Evolutionary conservation across 2,888 invertebrate genomes (phyloP), one percentile per base, ranked within the genome.

Genomic region (Drosophila emarginata): DNA sequence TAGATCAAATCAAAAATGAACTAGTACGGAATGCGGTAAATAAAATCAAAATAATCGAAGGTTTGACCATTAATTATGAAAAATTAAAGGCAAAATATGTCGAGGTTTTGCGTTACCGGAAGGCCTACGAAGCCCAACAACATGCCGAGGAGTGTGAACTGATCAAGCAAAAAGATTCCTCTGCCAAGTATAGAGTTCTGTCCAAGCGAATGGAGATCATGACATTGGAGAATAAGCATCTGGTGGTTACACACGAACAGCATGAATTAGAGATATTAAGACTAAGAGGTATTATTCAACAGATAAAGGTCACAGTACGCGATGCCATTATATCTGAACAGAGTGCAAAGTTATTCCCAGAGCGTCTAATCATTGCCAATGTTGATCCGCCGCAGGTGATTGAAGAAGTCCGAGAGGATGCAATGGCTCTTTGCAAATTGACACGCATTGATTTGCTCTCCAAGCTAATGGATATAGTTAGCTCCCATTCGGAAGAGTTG

Each of bases 11-110:
- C 89, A 94, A 95, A 85, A 94, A 94, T 15, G 89, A 89, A 51
- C 67, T 92, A 37, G 89, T 92, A 4, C 88, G 88, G 51, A 90
- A 87, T 4, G 87, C 89, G 1, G 89, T 92, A 23, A 93, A 94
- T 14, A 96, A 96, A 88, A 91, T 93, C 9, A 93, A 94, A 82
- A 92, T 95, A 0, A 95, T 96, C 51, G 93, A 95, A 69, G 93
- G 93, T 61, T 86, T 96, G 2, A 94, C 94, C 0, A 85, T 89
- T 1, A 93, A 94, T 71, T 94, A 94, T 77, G 93, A 94, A 78
- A 91, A 90, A 1, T 91, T 94, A 9, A 93, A 93, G 68, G 89
- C 91, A 65, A 92, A 93, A 73, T 93, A 92, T 68, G 91, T 92
- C 0, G 89, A 90, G 60, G 66, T 86, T 84, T 63, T 93, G 72